Evolutionary conservation across 37 sponge, comb jelly and placozoan genomes (phyloP), one percentile per base, ranked within the genome.

Genomic region (Beroe ovata): DNA sequence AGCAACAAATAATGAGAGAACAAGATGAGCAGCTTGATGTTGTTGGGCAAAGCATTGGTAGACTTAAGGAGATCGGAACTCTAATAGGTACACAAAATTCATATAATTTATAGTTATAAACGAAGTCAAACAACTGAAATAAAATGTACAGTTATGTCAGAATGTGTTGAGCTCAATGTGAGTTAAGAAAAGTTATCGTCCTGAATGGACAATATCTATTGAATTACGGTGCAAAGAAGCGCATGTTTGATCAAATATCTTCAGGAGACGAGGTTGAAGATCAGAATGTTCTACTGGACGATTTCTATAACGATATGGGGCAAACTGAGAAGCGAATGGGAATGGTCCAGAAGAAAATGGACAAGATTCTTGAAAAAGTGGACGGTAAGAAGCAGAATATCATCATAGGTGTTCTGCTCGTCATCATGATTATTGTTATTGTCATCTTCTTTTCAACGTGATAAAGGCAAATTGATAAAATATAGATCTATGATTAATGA

Each of bases 381-480:
- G 84, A 77, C 84, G 84, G 84, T 11, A 77, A 77, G 47, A 77
- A 77, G 22, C 84, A 77, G 47, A 77, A 77, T 54, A 39, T 77
- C 1, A 77, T 77, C 22, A 77, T 77, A 20, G 84, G 47, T 1
- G 54, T 77, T 3, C 47, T 77, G 28, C 47, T 77, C 11, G 18
- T 77, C 11, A 40, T 77, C 42, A 77, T 77, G 84, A 77, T 77
- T 8, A 25, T 77, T n/a, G 84, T 77, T 16, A 54, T 77, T 20
- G 28, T 77, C 8, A 3, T 77, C 23, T 77, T 77, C 84, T 77
- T 77, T 23, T 77, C 84, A 1, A 77, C 84, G 41, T 77, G 33
- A 35, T 21, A 62, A 23, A 26, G 4, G 29, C 19, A 58, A 19
- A n/a, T n/a, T n/a, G n/a, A n/a, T n/a, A n/a, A n/a, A n/a, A n/a